phyloP scores from a whole-genome alignment of 1,140 invertebrate species.

The Atta cephalotes region DNA sequence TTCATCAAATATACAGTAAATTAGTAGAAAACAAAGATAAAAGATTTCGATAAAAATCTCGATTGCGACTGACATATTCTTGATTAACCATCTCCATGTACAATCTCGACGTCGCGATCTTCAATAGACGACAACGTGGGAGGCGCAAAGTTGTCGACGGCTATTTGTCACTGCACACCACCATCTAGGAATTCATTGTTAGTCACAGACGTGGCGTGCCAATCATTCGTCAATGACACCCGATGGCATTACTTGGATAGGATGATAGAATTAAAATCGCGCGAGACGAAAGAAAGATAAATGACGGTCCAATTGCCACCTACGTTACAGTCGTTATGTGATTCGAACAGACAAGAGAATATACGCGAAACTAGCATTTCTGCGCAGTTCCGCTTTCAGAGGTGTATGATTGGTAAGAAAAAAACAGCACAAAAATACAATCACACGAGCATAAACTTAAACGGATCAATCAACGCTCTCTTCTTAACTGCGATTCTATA shows the following conservation, averaged over 20 bases:
- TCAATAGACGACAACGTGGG: slow-evolving; percentile 29
- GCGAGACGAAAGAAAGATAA: slow-evolving; percentile 29
- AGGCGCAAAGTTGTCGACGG: slow-evolving; percentile 20
- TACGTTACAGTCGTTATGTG: slow-evolving; percentile 23
- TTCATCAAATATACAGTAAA: not conserved
- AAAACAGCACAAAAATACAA: slow-evolving; percentile 9
- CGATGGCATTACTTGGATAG: slow-evolving; percentile 19
- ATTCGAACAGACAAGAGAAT: not conserved
- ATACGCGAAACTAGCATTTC: slow-evolving; percentile 22
- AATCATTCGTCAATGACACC: slow-evolving; percentile 53
- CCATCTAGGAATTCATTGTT: slow-evolving; percentile 30
- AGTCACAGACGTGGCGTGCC: slow-evolving; percentile 2
- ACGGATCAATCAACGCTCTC: slow-evolving; percentile 51
- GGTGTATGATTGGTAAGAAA: not conserved
- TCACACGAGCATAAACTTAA: slow-evolving; percentile 50
- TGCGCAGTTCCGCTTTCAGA: slow-evolving; percentile 9
- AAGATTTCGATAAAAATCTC: not conserved
- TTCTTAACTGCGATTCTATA: slow-evolving; percentile 41
- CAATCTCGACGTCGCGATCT: slow-evolving; percentile 16
- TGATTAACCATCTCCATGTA: not conserved
- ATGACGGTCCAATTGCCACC: slow-evolving; percentile 46
- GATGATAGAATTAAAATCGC: slow-evolving; percentile 25
- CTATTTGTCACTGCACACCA: slow-evolving; percentile 15
- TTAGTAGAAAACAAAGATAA: not conserved
- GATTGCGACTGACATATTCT: not conserved